Evolutionary conservation across 2,797 vertebrate genomes (phyloP).

Genomic region (Geotrypetes seraphini): DNA sequence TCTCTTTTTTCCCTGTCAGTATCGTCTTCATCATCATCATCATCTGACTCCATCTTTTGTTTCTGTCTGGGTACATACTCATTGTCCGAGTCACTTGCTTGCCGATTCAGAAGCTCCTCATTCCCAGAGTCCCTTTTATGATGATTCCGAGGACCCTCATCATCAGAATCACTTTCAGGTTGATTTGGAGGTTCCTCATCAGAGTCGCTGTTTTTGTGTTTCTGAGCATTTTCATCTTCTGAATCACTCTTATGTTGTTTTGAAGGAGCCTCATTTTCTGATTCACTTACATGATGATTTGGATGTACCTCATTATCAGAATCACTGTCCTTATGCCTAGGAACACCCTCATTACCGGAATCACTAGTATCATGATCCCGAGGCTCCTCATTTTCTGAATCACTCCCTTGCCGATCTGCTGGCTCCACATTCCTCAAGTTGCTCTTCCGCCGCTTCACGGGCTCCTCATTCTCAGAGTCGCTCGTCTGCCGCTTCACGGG

Average conservation of each 20-base stretch:
- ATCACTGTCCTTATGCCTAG: conserved; percentile 23
- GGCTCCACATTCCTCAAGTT: conserved; percentile 43
- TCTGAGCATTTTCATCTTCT: conserved; percentile 50
- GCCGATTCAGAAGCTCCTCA: conserved; percentile 28
- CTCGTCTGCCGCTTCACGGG: conserved; percentile 30
- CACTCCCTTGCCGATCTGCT: conserved; percentile 30
- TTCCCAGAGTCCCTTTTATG: conserved; percentile 45
- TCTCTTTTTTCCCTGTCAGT: conserved; percentile 45
- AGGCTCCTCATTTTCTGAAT: conserved; percentile 51
- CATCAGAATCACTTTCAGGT: conserved; percentile 29
- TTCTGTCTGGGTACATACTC: conserved; percentile 32
- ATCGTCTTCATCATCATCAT: conserved; percentile 55
- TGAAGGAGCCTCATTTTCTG: conserved; percentile 48
- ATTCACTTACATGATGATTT: conserved; percentile 31
- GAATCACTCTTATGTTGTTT: conserved; percentile 62
- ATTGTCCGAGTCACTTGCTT: conserved; percentile 54
- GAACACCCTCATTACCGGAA: conserved; percentile 20
- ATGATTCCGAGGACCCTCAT: conserved; percentile 6
- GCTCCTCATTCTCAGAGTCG: conserved; percentile 50
- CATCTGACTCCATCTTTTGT: conserved; percentile 57
- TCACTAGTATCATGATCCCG: conserved; percentile 29
- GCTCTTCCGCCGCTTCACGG: conserved; percentile 19
- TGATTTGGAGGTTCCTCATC: conserved; percentile 24
- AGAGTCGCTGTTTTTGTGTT: conserved; percentile 47
- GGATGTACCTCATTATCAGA: conserved; percentile 22